Evolutionary conservation across 35 echinoderm and acorn worm species (phyloP).

Genomic region (Ophioderma brevispina): DNA sequence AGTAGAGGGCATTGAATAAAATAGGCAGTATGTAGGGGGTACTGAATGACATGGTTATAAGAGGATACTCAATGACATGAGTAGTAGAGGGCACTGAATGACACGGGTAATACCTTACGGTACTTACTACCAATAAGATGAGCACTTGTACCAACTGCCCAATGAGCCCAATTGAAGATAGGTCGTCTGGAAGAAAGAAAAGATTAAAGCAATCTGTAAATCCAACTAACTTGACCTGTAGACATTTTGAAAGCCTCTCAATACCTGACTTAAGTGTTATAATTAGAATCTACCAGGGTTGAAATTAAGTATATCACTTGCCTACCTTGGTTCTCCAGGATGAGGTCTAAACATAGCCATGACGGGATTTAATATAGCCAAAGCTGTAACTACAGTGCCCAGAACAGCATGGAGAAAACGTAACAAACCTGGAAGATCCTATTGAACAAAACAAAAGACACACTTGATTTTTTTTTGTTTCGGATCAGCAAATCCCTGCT

Average conservation of each 20-base stretch:
- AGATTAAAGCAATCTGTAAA: neutral
- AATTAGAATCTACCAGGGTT: neutral
- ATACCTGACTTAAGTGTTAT: neutral
- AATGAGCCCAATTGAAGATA: slow-evolving; percentile 73
- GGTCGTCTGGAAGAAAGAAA: slow-evolving; percentile 52
- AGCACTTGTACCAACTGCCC: slow-evolving; percentile 48
- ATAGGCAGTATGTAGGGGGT: neutral
- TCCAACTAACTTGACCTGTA: neutral
- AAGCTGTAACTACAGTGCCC: slow-evolving; percentile 18
- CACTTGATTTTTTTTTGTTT: no score
- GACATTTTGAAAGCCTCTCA: neutral
- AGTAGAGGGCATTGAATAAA: no score
- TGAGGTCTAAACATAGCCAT: slow-evolving; percentile 84
- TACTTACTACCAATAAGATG: slow-evolving; percentile 53
- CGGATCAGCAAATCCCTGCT: no score
- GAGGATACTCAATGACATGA: neutral
- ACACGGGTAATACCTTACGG: neutral
- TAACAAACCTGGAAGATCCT: neutral
- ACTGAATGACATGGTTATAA: neutral
- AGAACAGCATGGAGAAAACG: slow-evolving; percentile 59
- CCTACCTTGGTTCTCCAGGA: slow-evolving; percentile 70
- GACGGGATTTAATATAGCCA: slow-evolving; percentile 49
- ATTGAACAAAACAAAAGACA: no score
- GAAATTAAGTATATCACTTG: no score
- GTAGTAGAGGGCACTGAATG: neutral